phyloP scores from a whole-genome alignment of 2,113 vertebrate species.

The Pygoscelis adeliae region DNA sequence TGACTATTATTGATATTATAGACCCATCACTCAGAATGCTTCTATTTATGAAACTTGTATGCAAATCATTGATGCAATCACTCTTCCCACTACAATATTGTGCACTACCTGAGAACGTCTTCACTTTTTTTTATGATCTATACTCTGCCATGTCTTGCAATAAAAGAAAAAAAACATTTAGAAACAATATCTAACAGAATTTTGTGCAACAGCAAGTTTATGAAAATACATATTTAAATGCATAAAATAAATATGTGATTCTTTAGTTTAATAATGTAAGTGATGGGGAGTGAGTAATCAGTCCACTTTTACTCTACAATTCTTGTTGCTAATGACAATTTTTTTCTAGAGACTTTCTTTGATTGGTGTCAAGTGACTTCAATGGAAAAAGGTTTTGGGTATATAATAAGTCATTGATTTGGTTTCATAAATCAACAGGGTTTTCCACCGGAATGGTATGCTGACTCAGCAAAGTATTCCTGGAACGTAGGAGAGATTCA shows the following conservation, averaged over 20 bases:
- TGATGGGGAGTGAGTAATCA: background rate
- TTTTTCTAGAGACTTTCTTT: background rate
- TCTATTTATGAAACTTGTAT: background rate
- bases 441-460: background rate
- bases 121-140: background rate
- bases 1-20: background rate
- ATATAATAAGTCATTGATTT: background rate
- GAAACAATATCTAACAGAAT: background rate
- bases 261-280: background rate
- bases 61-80: background rate
- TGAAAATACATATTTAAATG: background rate
- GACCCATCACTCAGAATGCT: background rate
- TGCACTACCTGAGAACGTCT: background rate
- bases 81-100: background rate
- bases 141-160: background rate
- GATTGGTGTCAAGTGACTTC: background rate
- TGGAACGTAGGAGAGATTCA: fast-evolving
- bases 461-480: background rate
- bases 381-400: background rate
- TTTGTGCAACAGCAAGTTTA: background rate
- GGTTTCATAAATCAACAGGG: background rate
- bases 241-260: background rate
- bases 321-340: background rate
- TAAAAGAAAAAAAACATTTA: background rate
- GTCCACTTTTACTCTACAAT: background rate